A percentile compares a stretch with the other conserved stretches of the same genome.
These are phyloP conservation scores for Arrhopalites spinosus DNA, from an alignment of 2,888 invertebrate genomes.

Conservation along the genomic window DNA sequence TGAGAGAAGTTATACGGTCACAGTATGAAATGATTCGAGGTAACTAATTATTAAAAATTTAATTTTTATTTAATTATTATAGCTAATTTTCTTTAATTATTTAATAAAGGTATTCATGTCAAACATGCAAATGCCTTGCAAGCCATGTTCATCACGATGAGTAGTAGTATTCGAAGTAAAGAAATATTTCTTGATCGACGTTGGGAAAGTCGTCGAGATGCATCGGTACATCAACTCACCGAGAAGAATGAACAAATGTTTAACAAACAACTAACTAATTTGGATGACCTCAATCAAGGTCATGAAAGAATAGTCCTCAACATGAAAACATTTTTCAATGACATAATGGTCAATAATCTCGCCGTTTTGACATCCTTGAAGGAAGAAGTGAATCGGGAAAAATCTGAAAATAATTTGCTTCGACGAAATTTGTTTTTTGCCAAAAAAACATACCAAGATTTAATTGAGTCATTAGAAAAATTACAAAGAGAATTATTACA, in stretches of 20 bases:
- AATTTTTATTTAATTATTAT: no score
- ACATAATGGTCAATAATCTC: slow-evolving; percentile 26
- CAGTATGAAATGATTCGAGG: slow-evolving; percentile 18
- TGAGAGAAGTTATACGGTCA: not conserved
- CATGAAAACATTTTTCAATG: slow-evolving; percentile 27
- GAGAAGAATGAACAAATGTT: not conserved
- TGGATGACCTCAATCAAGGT: not conserved
- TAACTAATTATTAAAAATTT: no score
- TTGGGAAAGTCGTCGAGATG: not conserved
- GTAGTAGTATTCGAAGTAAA: slow-evolving; percentile 5
- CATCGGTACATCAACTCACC: not conserved
- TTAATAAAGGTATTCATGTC: slow-evolving; percentile 2
- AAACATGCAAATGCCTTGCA: not conserved
- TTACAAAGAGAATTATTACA: not conserved
- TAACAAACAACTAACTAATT: not conserved
- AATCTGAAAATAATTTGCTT: not conserved
- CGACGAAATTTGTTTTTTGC: not conserved
- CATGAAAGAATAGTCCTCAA: slow-evolving; percentile 23
- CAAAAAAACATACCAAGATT: not conserved
- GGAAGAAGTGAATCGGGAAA: not conserved
- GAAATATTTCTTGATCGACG: slow-evolving; percentile 1
- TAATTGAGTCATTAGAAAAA: not conserved
- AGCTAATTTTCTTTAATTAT: no score
- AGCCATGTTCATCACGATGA: slow-evolving; percentile 3
- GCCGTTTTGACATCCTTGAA: slow-evolving; percentile 3